phyloP scores from a whole-genome alignment of 2,888 invertebrate genomes.

The Alloplasta piceator region DNA sequence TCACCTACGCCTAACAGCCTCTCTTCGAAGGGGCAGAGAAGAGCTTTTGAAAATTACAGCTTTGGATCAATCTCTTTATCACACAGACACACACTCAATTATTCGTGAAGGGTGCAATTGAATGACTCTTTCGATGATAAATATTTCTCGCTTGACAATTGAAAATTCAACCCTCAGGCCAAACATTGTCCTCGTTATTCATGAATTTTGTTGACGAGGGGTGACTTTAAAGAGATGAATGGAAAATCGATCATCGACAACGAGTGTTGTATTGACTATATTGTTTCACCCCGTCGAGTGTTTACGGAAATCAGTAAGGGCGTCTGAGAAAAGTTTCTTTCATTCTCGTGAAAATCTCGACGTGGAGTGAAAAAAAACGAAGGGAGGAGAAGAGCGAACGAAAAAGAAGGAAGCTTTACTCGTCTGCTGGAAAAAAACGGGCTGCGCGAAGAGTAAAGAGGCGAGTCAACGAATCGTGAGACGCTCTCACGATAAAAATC shows the following conservation, averaged over 20 bases:
- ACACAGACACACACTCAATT: too few species aligned
- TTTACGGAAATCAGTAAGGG: neutral
- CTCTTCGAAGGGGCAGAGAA: constrained; percentile 2
- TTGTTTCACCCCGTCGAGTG: neutral
- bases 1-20: constrained; percentile 11
- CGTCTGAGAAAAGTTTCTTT: constrained; percentile 10
- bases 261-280: neutral
- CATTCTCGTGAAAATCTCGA: constrained; percentile 1
- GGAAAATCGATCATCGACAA: neutral
- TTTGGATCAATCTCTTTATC: neutral
- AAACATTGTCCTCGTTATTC: too few species aligned
- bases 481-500: constrained; percentile 41
- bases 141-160: too few species aligned
- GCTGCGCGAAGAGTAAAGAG: constrained; percentile 17
- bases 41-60: constrained; percentile 37
- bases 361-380: constrained; percentile 1
- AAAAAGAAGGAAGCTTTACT: constrained; percentile 3
- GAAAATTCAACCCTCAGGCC: too few species aligned
- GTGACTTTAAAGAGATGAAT: constrained; percentile 6
- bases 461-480: constrained; percentile 46
- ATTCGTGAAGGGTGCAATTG: too few species aligned
- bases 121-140: too few species aligned
- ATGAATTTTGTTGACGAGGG: too few species aligned
- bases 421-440: neutral
- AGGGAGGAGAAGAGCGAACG: neutral